Evolutionary conservation across 2,888 invertebrate genomes (phyloP), one percentile per base, ranked within the genome.

Genomic region (Creontiades dilutus): DNA sequence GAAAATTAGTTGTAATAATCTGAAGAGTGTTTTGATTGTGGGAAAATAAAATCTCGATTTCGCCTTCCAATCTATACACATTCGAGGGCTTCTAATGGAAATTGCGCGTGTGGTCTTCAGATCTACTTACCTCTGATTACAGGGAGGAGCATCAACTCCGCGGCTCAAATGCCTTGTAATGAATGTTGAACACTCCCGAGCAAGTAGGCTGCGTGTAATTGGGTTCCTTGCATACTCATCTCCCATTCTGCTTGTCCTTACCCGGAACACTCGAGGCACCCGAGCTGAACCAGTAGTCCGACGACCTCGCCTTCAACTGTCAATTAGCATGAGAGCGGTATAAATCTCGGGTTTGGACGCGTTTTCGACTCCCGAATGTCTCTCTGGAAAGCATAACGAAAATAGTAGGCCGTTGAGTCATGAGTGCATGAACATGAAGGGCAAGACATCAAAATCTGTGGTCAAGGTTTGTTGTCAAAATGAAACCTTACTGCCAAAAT

Each of bases 201-300:
- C 48, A 81, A 81, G 81, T 81, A 81, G 81, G 81, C 12, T 48
- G 48, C 4, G 16, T n/a, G 46, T 81, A 81, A 81, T 81, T 81
- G 48, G 81, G 48, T 48, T 81, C 16, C 81, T 27, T 48, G 81
- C 48, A 81, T 81, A 47, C 81, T 48, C 81, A 81, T 81, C 81
- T 47, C 0, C 16, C 46, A 16, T 2, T 46, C n/a, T 19, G n/a
- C 80, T n/a, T 16, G 48, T 48, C 78, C 13, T 48, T 16, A 46
- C 46, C 81, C 46, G 48, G 81, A 46, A 47, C 48, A 23, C 19
- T 48, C 27, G 46, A 13, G 28, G 76, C 28, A 61, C n/a, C 61
- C 61, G 19, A 61, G 61, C 61, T 19, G n/a, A 61, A 61, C 76
- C 28, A 28, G 28, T 14, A 76, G 37, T 46, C 28, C 28, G 37